Evolutionary conservation across 2,797 vertebrate genomes (phyloP).

Genomic region (Sciurus carolinensis): DNA sequence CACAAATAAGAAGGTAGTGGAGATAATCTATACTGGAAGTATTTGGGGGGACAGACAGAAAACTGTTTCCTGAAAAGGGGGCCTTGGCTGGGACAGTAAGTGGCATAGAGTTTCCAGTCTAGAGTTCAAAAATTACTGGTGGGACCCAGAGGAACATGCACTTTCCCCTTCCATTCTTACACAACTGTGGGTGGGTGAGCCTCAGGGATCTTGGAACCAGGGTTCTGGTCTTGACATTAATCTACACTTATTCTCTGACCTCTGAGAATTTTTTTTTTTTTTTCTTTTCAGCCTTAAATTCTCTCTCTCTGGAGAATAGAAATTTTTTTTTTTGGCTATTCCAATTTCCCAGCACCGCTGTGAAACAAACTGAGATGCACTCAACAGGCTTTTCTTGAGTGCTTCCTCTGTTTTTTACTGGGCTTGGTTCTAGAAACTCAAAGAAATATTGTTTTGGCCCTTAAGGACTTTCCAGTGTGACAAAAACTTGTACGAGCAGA

Average conservation of each 20-base stretch:
- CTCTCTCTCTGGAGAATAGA: not conserved
- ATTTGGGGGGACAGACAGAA: not conserved
- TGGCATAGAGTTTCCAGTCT: not conserved
- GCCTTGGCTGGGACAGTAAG: not conserved
- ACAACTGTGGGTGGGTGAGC: not conserved
- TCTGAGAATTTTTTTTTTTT: not conserved
- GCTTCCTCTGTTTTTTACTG: not conserved
- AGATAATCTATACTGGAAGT: not conserved
- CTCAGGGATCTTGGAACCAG: not conserved
- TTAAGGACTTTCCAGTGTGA: not conserved
- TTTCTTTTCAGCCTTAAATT: not conserved
- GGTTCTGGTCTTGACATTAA: not conserved
- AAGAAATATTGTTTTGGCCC: not conserved
- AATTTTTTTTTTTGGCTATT: not conserved
- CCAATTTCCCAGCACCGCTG: not conserved
- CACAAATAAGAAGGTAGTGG: not conserved
- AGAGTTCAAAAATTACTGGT: not conserved
- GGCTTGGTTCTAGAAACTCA: not conserved
- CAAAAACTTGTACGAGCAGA: not conserved
- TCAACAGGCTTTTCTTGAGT: not conserved
- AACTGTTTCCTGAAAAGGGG: not conserved
- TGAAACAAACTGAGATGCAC: not conserved
- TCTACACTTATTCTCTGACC: not conserved
- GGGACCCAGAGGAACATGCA: not conserved
- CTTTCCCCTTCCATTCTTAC: not conserved